These are phyloP conservation scores for Drosophila siamana DNA, from an alignment of 2,888 invertebrate genomes.

Conservation along the genomic window DNA sequence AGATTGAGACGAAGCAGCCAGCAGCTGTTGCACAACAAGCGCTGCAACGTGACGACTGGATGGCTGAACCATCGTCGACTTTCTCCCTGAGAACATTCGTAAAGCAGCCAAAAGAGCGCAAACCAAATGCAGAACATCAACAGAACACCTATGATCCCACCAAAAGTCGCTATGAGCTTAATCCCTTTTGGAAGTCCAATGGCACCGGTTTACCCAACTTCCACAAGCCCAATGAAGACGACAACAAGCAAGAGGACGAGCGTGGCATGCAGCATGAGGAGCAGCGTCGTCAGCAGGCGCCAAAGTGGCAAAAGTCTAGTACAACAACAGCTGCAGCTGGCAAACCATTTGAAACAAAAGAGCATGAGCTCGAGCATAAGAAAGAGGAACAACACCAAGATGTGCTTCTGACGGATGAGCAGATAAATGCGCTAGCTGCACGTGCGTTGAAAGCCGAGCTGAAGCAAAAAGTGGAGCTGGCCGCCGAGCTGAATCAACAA, in stretches of 20 bases:
- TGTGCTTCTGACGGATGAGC: constrained; percentile 89
- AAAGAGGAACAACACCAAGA: constrained; percentile 20
- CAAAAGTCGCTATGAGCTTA: constrained; percentile 91
- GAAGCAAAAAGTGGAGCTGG: constrained; percentile 91
- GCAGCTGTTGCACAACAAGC: background rate
- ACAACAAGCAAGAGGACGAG: constrained; percentile 45
- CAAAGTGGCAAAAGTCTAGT: constrained; percentile 46
- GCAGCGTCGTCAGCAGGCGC: background rate
- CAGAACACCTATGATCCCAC: constrained; percentile 88
- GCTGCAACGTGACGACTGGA: constrained; percentile 91
- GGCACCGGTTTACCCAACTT: constrained; percentile 92
- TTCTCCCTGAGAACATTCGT: constrained; percentile 85
- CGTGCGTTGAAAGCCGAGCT: constrained; percentile 97
- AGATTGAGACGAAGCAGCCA: constrained; percentile 82
- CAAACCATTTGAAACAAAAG: background rate
- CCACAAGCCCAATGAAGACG: constrained; percentile 84
- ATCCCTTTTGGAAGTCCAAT: constrained; percentile 96
- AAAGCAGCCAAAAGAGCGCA: constrained; percentile 84
- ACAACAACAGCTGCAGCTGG: background rate
- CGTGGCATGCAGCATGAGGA: background rate
- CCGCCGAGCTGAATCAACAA: constrained; percentile 90
- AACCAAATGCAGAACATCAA: constrained; percentile 86
- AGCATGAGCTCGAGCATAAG: background rate
- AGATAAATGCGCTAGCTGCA: constrained; percentile 96
- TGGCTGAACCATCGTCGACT: constrained; percentile 86